These are phyloP conservation scores for Porphyrio hochstetteri DNA, from an alignment of 2,113 vertebrate species.

Conservation along the genomic window DNA sequence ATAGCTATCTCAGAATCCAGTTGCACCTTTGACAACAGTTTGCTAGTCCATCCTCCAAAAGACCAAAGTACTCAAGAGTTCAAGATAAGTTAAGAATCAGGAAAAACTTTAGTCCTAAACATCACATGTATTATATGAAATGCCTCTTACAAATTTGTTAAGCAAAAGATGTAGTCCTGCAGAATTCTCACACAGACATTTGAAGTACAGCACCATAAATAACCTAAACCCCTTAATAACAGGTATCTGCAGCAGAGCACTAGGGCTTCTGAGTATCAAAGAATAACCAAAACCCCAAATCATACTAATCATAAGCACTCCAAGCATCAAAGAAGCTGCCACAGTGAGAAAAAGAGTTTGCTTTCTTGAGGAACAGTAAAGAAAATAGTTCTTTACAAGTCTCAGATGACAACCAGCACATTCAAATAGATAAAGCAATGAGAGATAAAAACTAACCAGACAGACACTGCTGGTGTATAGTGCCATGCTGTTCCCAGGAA, in stretches of 20 bases:
- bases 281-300: not conserved
- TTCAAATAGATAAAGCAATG: not conserved
- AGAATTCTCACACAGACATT: not conserved
- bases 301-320: not conserved
- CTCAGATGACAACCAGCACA: not conserved
- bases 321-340: not conserved
- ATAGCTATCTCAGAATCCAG: not conserved
- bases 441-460: constrained; percentile 68
- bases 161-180: not conserved
- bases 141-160: not conserved
- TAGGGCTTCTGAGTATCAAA: not conserved
- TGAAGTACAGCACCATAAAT: not conserved
- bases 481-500: constrained; percentile 74
- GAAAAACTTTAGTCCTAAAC: not conserved
- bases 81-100: not conserved
- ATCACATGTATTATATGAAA: not conserved
- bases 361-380: not conserved
- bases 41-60: not conserved
- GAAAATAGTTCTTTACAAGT: not conserved
- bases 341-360: not conserved
- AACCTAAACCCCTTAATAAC: not conserved
- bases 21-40: not conserved
- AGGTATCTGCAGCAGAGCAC: not conserved
- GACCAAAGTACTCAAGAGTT: not conserved
- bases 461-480: constrained; percentile 74